Percentiles rank a stretch among this genome's conserved stretches.
These are phyloP conservation scores for Limnephilus marmoratus DNA, from an alignment of 2,888 invertebrate species.

Conservation along the genomic window DNA sequence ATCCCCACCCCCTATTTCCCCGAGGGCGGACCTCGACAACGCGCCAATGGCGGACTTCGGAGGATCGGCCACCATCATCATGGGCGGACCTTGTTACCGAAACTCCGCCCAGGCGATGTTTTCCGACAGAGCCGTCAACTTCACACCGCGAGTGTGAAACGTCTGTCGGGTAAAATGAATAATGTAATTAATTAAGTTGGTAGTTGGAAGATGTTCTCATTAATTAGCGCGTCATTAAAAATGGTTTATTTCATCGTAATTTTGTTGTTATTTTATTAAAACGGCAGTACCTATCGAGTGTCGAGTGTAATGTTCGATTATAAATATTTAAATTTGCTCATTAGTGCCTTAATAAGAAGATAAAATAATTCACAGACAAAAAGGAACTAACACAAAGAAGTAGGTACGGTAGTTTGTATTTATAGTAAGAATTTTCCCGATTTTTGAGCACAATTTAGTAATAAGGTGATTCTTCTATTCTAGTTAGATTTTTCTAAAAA, in stretches of 20 bases:
- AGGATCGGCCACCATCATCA: constrained; percentile 66
- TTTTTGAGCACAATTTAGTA: no score
- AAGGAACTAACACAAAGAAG: no score
- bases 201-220: not conserved
- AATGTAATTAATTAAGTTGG: constrained; percentile 32
- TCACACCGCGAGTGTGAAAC: constrained; percentile 53
- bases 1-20: constrained; percentile 44
- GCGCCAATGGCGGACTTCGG: constrained; percentile 60
- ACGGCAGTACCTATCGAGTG: not conserved
- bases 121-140: constrained; percentile 62
- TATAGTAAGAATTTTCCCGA: no score
- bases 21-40: constrained; percentile 37
- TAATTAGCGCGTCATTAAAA: constrained; percentile 10
- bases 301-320: not conserved
- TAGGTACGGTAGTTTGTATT: no score
- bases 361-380: no score
- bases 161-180: constrained; percentile 40
- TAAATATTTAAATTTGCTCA: not conserved
- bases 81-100: constrained; percentile 51
- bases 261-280: not conserved
- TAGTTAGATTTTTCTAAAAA: no score
- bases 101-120: constrained; percentile 49
- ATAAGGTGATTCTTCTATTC: no score
- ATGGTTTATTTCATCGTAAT: not conserved
- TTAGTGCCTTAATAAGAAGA: not conserved